Evolutionary conservation across 64 coral and sea anemone species (phyloP).

Genomic region (Catalaphyllia jardinei): DNA sequence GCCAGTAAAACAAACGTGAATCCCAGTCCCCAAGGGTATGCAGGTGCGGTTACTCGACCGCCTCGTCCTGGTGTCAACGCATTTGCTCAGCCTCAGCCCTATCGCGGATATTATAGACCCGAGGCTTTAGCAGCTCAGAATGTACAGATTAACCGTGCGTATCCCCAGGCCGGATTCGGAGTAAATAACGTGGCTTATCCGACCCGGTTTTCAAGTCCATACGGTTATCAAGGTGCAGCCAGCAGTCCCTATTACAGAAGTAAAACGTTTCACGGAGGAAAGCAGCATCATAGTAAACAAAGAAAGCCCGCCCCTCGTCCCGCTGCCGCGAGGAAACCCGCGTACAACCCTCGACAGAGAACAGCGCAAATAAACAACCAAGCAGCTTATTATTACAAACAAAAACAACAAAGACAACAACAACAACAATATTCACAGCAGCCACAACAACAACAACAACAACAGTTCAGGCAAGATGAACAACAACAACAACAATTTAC

Average conservation of each 20-base stretch:
- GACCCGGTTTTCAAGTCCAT: slow-evolving; percentile 34
- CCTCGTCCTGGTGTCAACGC: slow-evolving; percentile 29
- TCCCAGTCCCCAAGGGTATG: background rate
- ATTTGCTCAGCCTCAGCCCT: slow-evolving; percentile 25
- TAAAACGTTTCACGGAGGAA: background rate
- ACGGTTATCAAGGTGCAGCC: slow-evolving; percentile 13
- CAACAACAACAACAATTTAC: background rate
- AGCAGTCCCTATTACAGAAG: slow-evolving; percentile 37
- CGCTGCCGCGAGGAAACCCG: background rate
- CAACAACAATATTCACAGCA: background rate
- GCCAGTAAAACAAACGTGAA: slow-evolving; percentile 14
- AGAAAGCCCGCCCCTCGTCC: background rate
- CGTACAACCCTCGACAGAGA: background rate
- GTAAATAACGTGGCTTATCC: background rate
- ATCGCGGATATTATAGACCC: slow-evolving; percentile 27
- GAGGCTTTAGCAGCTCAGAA: slow-evolving; percentile 17
- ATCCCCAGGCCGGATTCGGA: background rate
- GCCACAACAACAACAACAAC: background rate
- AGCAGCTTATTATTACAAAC: slow-evolving; percentile 20
- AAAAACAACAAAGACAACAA: background rate
- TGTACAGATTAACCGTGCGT: slow-evolving; percentile 14
- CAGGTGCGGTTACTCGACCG: slow-evolving; percentile 23
- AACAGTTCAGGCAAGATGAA: background rate
- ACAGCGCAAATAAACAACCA: background rate
- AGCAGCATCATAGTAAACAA: background rate